Evolutionary conservation across 2,888 invertebrate genomes (phyloP).

Genomic region (Protonemura montana): DNA sequence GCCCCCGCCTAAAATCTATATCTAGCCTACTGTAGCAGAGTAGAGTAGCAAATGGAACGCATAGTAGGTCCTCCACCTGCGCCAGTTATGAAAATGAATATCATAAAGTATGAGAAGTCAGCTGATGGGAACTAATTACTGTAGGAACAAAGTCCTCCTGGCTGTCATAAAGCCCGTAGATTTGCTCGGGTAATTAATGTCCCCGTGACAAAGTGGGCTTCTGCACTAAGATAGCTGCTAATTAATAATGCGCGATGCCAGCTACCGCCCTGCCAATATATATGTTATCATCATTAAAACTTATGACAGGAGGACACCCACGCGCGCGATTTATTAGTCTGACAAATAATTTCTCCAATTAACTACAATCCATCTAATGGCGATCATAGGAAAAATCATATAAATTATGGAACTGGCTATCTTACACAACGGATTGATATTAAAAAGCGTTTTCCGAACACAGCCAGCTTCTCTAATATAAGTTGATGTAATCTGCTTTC

Average conservation of each 20-base stretch:
- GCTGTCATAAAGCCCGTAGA: conserved; percentile 39
- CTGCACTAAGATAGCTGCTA: conserved; percentile 1
- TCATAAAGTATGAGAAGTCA: conserved; percentile 42
- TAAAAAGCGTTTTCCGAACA: too few species aligned
- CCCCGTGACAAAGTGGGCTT: conserved; percentile 46
- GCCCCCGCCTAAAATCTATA: background rate
- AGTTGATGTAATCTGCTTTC: too few species aligned
- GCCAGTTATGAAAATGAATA: conserved; percentile 44
- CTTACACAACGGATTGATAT: too few species aligned
- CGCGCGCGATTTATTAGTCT: background rate
- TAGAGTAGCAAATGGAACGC: background rate
- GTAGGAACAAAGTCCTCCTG: conserved; percentile 31
- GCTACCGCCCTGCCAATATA: conserved; percentile 18
- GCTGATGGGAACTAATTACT: conserved; percentile 45
- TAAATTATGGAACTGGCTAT: background rate
- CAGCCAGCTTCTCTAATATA: too few species aligned
- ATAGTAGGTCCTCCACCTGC: conserved; percentile 43
- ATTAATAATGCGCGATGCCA: conserved; percentile 17
- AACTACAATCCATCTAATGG: background rate
- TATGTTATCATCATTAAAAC: conserved; percentile 42
- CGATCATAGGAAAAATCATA: background rate
- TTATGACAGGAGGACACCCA: conserved; percentile 41
- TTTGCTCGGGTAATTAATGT: conserved; percentile 41
- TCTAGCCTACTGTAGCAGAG: background rate
- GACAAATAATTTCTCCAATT: background rate